phyloP scores from a whole-genome alignment of 2,113 vertebrate species.

The Sylvietta virens region DNA sequence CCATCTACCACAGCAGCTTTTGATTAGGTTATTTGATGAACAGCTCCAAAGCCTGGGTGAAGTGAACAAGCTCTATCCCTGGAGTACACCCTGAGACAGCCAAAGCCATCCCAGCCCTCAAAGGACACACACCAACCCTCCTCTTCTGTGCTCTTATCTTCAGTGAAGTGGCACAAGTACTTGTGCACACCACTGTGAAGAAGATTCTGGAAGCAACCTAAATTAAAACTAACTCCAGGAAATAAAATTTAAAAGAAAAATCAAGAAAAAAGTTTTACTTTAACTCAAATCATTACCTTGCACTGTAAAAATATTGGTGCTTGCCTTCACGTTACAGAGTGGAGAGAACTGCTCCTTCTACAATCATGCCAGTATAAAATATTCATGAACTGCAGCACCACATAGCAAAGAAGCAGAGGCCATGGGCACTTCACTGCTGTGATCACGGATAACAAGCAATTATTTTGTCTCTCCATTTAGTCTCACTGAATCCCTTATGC shows the following conservation, averaged over 20 bases:
- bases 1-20: background rate
- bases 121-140: background rate
- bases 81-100: background rate
- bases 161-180: background rate
- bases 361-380: constrained; percentile 15
- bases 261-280: background rate
- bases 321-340: background rate
- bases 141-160: background rate
- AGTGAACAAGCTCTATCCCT: background rate
- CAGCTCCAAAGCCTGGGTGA: background rate
- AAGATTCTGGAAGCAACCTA: background rate
- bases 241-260: no score
- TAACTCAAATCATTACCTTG: background rate
- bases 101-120: background rate
- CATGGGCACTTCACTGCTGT: constrained; percentile 9
- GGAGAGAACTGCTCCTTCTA: background rate
- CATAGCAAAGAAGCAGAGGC: background rate
- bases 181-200: background rate
- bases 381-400: constrained; percentile 53
- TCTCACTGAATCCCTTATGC: background rate
- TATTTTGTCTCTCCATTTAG: background rate
- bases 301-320: background rate
- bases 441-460: constrained; percentile 21
- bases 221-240: background rate
- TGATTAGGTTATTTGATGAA: background rate